phyloP scores from a whole-genome alignment of 2,113 vertebrate genomes.

The human (Homo sapiens) region GRCh38 chr4:13625001-13625500 shows the following conservation, averaged over 20 bases:
- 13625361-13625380: neutral
- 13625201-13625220: neutral
- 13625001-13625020: neutral
- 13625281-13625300: neutral
- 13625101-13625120: neutral
- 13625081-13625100: neutral
- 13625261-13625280: neutral
- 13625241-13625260: neutral
- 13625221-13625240: neutral
- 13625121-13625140: neutral
- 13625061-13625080: neutral
- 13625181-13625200: neutral
- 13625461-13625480: neutral
- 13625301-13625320: neutral
- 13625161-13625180: neutral
- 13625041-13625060: neutral
- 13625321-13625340: neutral
- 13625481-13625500: neutral
- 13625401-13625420: neutral
- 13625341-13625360: rapidly evolving
- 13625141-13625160: neutral
- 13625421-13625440: neutral
- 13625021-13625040: neutral
- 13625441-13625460: neutral
- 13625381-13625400: neutral